phyloP scores from a whole-genome alignment of 2,797 vertebrate species.

The Nannoperca australis region DNA sequence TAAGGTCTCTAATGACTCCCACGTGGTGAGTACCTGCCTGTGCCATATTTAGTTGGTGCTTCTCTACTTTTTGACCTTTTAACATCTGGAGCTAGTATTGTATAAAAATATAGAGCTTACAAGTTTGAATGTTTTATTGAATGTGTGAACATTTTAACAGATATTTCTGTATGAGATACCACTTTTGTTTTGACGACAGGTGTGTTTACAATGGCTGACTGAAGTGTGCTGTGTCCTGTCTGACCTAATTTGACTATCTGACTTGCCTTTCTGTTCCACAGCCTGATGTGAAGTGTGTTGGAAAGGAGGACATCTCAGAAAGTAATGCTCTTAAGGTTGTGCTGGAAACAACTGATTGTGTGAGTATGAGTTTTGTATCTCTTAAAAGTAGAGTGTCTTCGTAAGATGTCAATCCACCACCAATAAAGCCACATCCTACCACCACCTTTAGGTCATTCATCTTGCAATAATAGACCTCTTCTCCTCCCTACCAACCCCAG shows the following conservation, averaged over 20 bases:
- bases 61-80: not conserved
- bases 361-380: conserved; percentile 63
- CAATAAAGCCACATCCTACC: not conserved
- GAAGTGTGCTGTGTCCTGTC: not conserved
- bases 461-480: not conserved
- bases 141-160: not conserved
- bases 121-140: not conserved
- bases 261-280: conserved; percentile 39
- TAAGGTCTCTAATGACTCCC: rapidly evolving
- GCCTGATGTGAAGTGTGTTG: conserved; percentile 63
- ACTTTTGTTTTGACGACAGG: not conserved
- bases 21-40: conserved; percentile 27
- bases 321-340: conserved; percentile 19
- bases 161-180: not conserved
- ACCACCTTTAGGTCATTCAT: not conserved
- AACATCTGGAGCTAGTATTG: not conserved
- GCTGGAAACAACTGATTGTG: conserved; percentile 36
- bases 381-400: not conserved
- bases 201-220: not conserved
- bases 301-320: conserved; percentile 40
- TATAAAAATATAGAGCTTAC: not conserved
- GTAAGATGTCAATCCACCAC: not conserved
- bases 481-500: conserved; percentile 8
- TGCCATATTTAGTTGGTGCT: not conserved
- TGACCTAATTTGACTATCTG: conserved; percentile 6